phyloP scores from a whole-genome alignment of 2,113 vertebrate species.

The Gorsachius goisagi region DNA sequence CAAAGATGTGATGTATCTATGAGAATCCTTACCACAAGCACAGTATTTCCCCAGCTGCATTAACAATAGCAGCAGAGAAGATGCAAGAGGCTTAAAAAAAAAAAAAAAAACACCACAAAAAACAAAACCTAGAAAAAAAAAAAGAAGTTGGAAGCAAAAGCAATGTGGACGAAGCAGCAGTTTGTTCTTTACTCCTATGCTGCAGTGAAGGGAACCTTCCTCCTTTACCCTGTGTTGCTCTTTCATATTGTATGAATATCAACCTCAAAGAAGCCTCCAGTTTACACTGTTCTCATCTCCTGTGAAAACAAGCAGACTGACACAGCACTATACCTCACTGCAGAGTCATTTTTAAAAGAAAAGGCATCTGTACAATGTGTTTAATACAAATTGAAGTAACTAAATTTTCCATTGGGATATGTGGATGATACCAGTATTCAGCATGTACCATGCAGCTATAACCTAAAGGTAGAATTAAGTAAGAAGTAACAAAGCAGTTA shows the following conservation, averaged over 20 bases:
- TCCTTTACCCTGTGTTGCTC: background rate
- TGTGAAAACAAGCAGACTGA: background rate
- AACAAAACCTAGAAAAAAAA: background rate
- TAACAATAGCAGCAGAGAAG: background rate
- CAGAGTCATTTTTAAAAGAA: background rate
- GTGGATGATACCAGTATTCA: background rate
- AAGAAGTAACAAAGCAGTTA: conserved; percentile 56
- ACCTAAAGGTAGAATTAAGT: background rate
- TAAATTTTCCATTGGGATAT: background rate
- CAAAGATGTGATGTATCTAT: accelerated
- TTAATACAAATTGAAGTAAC: background rate
- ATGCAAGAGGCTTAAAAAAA: background rate
- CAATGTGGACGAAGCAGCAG: background rate
- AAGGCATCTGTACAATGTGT: background rate
- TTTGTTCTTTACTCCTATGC: background rate
- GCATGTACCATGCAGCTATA: background rate
- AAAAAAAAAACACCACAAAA: no score
- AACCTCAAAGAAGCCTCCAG: background rate
- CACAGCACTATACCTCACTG: background rate
- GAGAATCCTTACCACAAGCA: background rate
- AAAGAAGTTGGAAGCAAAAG: background rate
- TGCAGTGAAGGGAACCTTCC: background rate
- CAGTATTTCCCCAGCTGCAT: background rate
- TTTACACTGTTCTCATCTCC: background rate
- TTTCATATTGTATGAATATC: background rate